phyloP scores from a whole-genome alignment of 2,888 invertebrate species.

The Strigamia transsilvanica region DNA sequence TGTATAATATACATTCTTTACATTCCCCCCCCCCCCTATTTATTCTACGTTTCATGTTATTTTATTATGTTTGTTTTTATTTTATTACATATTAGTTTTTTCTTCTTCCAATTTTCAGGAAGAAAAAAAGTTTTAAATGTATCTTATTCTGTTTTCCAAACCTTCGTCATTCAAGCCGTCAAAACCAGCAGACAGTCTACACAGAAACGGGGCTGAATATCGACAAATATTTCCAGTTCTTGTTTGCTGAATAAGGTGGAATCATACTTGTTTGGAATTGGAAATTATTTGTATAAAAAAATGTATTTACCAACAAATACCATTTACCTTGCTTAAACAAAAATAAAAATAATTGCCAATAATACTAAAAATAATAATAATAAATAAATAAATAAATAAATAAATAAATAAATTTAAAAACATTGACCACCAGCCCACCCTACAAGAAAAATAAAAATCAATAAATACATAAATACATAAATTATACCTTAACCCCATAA shows the following conservation, averaged over 20 bases:
- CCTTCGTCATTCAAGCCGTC: slow-evolving; percentile 11
- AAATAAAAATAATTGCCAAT: neutral
- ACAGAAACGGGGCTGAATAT: slow-evolving; percentile 8
- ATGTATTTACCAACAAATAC: neutral
- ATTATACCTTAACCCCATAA: neutral
- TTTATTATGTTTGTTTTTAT: no score
- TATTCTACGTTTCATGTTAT: no score
- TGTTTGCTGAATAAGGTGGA: neutral
- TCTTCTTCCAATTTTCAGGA: no score
- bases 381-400: neutral
- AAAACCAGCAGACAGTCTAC: slow-evolving; percentile 21
- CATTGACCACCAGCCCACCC: no score
- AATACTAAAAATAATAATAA: neutral
- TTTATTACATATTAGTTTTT: no score
- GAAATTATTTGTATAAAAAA: neutral
- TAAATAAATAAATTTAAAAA: neutral
- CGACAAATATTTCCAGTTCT: slow-evolving; percentile 9
- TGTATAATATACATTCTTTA: no score
- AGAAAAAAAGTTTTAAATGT: neutral
- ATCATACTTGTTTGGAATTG: neutral
- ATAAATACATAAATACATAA: neutral
- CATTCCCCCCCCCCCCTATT: no score
- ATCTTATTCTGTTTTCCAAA: neutral
- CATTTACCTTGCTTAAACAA: neutral
- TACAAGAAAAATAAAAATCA: neutral